Base-by-base conservation (phyloP, 2,113 vertebrate species). In the Calyptommatus sinebrachiatus region DNA sequence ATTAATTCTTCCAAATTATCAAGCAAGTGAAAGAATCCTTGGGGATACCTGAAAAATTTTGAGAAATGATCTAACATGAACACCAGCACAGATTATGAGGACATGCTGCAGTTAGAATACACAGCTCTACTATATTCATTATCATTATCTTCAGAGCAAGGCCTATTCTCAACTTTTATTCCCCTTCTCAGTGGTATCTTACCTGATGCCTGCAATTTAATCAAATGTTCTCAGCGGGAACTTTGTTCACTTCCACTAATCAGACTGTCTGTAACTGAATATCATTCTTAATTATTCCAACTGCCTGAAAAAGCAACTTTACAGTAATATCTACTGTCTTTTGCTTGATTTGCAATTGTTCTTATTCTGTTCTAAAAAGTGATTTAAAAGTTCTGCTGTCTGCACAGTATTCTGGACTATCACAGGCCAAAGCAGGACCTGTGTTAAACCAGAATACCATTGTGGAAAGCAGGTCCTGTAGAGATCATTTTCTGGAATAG, bases 171-270 rank as follows among this genome's bases (percentile, higher is more conserved):
- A 22, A 82, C 50, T 12, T 66, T n/a, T n/a, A 71, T 71, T 31
- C 68, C 66, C 79, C 68, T 0, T 0, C 73, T 76, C 2, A 24
- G 26, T 26, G 63, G 35, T 1, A 57, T 77, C 72, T 63, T 78
- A 60, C 22, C 29, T 77, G 35, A 41, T 41, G 35, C 62, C 65
- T 35, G 7, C 45, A 80, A 20, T 3, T 84, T 57, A 41, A 6
- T 77, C 4, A 6, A 77, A 62, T 8, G 18, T n/a, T 5, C 69
- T 73, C 53, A 21, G 78, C 41, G 28, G 65, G 46, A 81, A 8
- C n/a, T 35, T 9, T 60, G 50, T 76, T 80, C 69, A 82, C 11
- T 63, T 83, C 24, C 77, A 24, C 60, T 87, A 74, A 71, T 73
- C 69, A 72, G 81, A 82, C 83, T 57, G 62, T 0, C 0, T 74